phyloP scores from a whole-genome alignment of 2,888 invertebrate genomes.

The Dichetophora obliterata region DNA sequence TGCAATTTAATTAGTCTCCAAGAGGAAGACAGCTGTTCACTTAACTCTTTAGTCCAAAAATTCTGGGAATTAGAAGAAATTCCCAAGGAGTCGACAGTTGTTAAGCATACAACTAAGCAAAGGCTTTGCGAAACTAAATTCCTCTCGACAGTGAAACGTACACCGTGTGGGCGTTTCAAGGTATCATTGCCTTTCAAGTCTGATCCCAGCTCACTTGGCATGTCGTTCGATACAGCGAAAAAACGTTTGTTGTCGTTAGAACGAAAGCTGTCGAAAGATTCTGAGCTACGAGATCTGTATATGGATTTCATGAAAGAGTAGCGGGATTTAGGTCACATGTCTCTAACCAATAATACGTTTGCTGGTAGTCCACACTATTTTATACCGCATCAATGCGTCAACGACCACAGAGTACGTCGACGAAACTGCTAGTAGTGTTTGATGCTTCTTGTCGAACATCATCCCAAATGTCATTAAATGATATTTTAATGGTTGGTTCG shows the following conservation, averaged over 20 bases:
- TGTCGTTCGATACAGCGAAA: not conserved
- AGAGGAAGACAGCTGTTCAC: not conserved
- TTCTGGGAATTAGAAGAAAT: constrained; percentile 42
- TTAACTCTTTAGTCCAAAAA: constrained; percentile 25
- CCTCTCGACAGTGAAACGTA: not conserved
- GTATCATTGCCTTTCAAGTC: constrained; percentile 39
- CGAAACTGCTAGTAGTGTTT: constrained; percentile 40
- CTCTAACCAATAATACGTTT: constrained; percentile 12
- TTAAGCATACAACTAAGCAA: constrained; percentile 13
- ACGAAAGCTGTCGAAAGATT: not conserved
- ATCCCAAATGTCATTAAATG: constrained; percentile 35
- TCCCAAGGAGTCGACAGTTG: not conserved
- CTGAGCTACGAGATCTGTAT: not conserved
- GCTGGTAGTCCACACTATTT: constrained; percentile 31
- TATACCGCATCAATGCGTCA: constrained; percentile 40
- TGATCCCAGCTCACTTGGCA: not conserved
- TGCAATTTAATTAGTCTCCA: not conserved
- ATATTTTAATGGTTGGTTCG: constrained; percentile 29
- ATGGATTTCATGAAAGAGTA: constrained; percentile 41
- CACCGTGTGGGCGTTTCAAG: constrained; percentile 40
- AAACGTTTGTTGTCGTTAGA: not conserved
- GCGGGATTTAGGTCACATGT: constrained; percentile 38
- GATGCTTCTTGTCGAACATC: constrained; percentile 39
- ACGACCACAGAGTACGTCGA: constrained; percentile 36
- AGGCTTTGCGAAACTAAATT: too few relatives aligned